Evolutionary conservation across 2,113 vertebrate species (phyloP), one percentile per base, ranked within the genome.

Genomic region (Cyphomyrus discorhynchus): DNA sequence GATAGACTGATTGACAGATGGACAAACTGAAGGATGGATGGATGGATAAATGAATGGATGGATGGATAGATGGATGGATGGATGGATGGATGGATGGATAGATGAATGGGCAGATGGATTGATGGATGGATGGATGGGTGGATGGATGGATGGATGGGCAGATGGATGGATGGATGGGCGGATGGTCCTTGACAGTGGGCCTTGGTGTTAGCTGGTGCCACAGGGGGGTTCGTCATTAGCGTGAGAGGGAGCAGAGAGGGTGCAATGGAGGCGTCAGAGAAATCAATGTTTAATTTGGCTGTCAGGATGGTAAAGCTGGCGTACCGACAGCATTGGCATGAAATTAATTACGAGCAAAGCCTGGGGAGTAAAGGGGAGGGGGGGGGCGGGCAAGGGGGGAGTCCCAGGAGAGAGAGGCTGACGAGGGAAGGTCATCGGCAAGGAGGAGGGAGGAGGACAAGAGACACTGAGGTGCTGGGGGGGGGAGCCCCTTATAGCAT

Each of bases 281-380:
- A 92, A 93, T 94, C 91, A 92, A 94, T 93, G 91, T 93, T 93
- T 93, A 92, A 93, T 92, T 93, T 94, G 91, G 87, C 93, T 91
- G 92, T 93, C 92, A 92, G 87, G 91, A 91, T 91, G 91, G 90
- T 92, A 91, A 91, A 92, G 93, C 90, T 89, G 87, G 77, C 89
- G 80, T 87, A 85, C 90, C 91, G 88, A 91, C 90, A 21, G 58
- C 91, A 91, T 70, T 91, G 93, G 92, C 93, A 92, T 92, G 89
- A 90, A 91, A 92, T 94, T 92, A 94, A 92, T 93, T 92, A 92
- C 88, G 88, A 90, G 70, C 89, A 89, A 50, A 21, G 87, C 91
- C 52, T 45, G 89, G 86, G 88, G 90, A 35, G 85, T 74, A 39
- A 15, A 80, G 87, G 1, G 89, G 89, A n/a, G 86, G n/a, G 86